Base-by-base conservation (phyloP, 2,113 vertebrate genomes). In the Gorsachius goisagi region DNA sequence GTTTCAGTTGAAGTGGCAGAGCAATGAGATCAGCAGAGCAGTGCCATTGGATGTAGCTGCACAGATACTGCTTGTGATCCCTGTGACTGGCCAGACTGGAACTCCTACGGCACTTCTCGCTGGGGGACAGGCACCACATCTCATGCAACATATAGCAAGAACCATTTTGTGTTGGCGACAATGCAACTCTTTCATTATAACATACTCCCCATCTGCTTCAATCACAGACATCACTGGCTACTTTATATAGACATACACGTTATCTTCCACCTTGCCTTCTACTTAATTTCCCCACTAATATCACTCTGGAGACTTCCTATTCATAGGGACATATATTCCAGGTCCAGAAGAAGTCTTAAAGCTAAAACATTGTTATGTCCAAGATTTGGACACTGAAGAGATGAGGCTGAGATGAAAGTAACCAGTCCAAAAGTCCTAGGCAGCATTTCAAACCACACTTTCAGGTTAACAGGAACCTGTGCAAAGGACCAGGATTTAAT, bases 241-340 rank as follows among this genome's bases (percentile, higher is more conserved):
- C 12, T 63, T 81, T 59, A 59, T 6, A 23, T 2, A 56, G 27
- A 41, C 23, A 45, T 4, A 6, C 0, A 0, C 6, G 13, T 32
- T 80, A n/a, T 77, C 37, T 78, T 14, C 32, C 16, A 59, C 28
- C 23, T 78, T 59, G 11, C 5, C 44, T 63, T 74, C 73, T 71
- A 39, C 32, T 44, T 69, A 10, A 72, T 64, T 68, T 90, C 30
- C 35, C 39, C 35, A 35, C 4, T 76, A 37, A 22, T 44, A 60
- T 20, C 62, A 75, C 7, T 8, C 22, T 73, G 49, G 11, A 63
- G 18, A 17, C 23, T 49, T 87, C 28, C 9, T n/a, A 19, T 67
- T 79, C 19, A 64, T 14, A 93, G 5, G 9, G 6, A 37, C 5
- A 17, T 15, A 17, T 16, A 78, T 79, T 67, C 10, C 9, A 24